Evolutionary conservation across 2,888 invertebrate species (phyloP).

Genomic region (Thalpophila matura): DNA sequence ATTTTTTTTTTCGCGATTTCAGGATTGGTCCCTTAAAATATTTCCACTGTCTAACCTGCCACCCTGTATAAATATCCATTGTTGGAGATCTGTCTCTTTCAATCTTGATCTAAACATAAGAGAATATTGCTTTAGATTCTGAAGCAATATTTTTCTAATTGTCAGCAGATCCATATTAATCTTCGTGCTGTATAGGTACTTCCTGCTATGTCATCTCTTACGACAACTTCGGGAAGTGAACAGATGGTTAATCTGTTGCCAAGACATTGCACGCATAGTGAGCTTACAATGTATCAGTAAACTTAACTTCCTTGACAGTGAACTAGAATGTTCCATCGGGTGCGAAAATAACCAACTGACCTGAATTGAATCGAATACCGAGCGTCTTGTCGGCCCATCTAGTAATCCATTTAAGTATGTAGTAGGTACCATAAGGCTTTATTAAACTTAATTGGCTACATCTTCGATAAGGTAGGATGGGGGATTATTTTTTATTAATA

Average conservation of each 20-base stretch:
- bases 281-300: neutral
- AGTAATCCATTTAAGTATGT: slow-evolving; percentile 49
- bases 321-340: slow-evolving; percentile 51
- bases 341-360: slow-evolving; percentile 55
- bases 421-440: slow-evolving; percentile 20
- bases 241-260: slow-evolving; percentile 4
- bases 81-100: neutral
- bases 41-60: too few species aligned
- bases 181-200: too few species aligned
- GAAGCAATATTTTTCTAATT: neutral
- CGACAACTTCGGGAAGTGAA: slow-evolving; percentile 15
- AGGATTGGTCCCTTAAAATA: too few species aligned
- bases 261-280: neutral
- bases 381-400: slow-evolving; percentile 37
- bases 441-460: slow-evolving; percentile 49
- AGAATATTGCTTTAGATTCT: too few species aligned
- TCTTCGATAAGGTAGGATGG: slow-evolving; percentile 11
- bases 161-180: neutral
- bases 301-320: slow-evolving; percentile 45
- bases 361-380: slow-evolving; percentile 45
- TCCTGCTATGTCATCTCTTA: slow-evolving; percentile 19
- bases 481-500: slow-evolving; percentile 7
- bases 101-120: too few species aligned
- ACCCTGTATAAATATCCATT: neutral
- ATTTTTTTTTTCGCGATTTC: too few species aligned